phyloP scores from a whole-genome alignment of 1,140 invertebrate species.

The Polyergus mexicanus region DNA sequence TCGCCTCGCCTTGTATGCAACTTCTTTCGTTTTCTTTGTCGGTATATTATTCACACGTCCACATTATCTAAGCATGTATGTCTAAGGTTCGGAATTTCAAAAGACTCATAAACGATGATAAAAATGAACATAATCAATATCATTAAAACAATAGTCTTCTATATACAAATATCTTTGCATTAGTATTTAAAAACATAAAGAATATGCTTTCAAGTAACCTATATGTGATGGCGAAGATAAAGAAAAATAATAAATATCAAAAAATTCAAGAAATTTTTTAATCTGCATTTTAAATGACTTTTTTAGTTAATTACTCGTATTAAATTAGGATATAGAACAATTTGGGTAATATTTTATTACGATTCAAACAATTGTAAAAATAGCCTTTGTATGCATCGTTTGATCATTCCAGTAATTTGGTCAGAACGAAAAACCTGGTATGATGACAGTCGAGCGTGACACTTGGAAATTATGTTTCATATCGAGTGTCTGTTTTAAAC shows the following conservation, averaged over 20 bases:
- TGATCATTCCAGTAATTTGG: conserved; percentile 29
- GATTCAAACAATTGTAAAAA: neutral
- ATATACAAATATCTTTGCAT: too few relatives aligned
- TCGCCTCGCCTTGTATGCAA: conserved; percentile 33
- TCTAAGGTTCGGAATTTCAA: neutral
- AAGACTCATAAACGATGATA: too few relatives aligned
- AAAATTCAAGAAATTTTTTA: conserved; percentile 3
- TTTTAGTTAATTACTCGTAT: neutral
- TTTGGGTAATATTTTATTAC: neutral
- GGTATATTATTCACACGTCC: neutral
- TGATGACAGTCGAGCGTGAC: conserved; percentile 39
- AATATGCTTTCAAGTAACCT: neutral
- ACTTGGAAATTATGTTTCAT: conserved; percentile 44
- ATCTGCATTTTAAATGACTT: neutral
- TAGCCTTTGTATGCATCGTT: neutral
- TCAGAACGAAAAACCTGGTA: neutral
- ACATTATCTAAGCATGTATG: neutral
- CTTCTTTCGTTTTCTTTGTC: conserved; percentile 52
- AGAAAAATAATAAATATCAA: neutral
- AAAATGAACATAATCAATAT: neutral
- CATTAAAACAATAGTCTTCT: too few relatives aligned
- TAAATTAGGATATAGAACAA: neutral
- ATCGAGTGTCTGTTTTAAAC: conserved; percentile 56
- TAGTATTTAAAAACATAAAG: neutral
- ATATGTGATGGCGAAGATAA: neutral